These are phyloP conservation scores for Cheilosia variabilis DNA, from an alignment of 2,888 invertebrate species.

Conservation along the genomic window DNA sequence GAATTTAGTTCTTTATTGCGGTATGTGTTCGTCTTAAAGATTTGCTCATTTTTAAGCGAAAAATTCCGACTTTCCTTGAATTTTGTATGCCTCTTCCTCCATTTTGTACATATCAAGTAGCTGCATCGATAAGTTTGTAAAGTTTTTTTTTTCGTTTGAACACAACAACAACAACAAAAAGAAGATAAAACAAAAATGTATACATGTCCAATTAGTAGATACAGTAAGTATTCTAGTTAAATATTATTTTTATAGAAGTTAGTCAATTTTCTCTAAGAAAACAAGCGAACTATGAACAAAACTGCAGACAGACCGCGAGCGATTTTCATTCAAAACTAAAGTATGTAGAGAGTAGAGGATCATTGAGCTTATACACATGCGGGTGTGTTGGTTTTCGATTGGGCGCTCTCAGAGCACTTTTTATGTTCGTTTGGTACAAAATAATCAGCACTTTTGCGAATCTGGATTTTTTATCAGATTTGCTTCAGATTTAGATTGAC, in stretches of 20 bases:
- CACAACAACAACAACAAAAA: slow-evolving; percentile 13
- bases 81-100: slow-evolving; percentile 95
- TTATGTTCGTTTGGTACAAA: too few relatives aligned
- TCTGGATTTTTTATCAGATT: too few relatives aligned
- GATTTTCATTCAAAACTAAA: slow-evolving; percentile 29
- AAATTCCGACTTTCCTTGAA: slow-evolving; percentile 94
- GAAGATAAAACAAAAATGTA: slow-evolving; percentile 66
- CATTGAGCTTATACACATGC: too few relatives aligned
- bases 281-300: slow-evolving; percentile 29
- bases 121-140: slow-evolving; percentile 84
- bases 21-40: slow-evolving; percentile 58
- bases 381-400: too few relatives aligned
- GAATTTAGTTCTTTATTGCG: slow-evolving; percentile 66
- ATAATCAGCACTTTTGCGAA: too few relatives aligned
- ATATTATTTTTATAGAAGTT: slow-evolving; percentile 15
- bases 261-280: slow-evolving; percentile 27
- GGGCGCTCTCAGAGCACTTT: too few relatives aligned
- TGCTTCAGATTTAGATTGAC: too few relatives aligned
- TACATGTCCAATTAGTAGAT: slow-evolving; percentile 52
- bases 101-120: slow-evolving; percentile 97
- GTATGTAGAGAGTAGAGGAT: neutral
- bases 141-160: slow-evolving; percentile 16
- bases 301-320: slow-evolving; percentile 15
- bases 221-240: slow-evolving; percentile 39
- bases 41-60: slow-evolving; percentile 88